A percentile compares a stretch with the other conserved stretches of the same genome.
Conservation (phyloP, 2,113 vertebrate genomes). For the Aspiorhynchus laticeps region DNA sequence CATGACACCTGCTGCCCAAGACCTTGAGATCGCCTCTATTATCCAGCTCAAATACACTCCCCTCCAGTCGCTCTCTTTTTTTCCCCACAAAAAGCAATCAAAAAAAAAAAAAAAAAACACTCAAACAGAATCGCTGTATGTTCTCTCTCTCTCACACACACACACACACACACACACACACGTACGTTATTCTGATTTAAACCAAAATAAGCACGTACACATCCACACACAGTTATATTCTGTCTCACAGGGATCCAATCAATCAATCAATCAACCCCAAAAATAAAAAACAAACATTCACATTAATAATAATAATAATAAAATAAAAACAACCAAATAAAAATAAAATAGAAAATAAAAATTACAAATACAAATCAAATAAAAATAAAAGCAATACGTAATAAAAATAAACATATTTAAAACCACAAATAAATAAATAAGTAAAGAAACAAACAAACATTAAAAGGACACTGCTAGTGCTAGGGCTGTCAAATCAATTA, state of each 20-base stretch:
- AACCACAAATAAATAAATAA: too few relatives aligned
- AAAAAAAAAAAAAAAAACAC: neutral
- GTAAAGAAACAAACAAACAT: too few relatives aligned
- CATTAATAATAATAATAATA: neutral
- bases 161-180: neutral
- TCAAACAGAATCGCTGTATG: conserved; percentile 2
- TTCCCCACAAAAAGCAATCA: neutral
- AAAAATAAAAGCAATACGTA: too few relatives aligned
- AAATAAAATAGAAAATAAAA: too few relatives aligned
- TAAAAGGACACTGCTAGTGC: too few relatives aligned
- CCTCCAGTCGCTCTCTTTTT: conserved; percentile 9
- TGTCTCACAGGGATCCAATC: neutral
- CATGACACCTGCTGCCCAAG: conserved; percentile 56
- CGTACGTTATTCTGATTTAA: neutral
- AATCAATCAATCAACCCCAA: too few relatives aligned
- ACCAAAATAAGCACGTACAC: neutral
- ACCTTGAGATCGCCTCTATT: conserved; percentile 58
- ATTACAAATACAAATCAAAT: too few relatives aligned
- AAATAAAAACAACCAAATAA: neutral
- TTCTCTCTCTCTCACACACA: conserved; percentile 31
- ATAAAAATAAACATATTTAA: too few relatives aligned
- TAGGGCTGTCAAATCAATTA: too few relatives aligned
- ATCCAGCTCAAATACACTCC: conserved; percentile 48
- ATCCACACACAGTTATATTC: neutral
- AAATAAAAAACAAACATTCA: neutral